A percentile compares a stretch with the other conserved stretches of the same genome.
Conservation (phyloP, 2,113 vertebrate genomes). For the Panurus biarmicus region DNA sequence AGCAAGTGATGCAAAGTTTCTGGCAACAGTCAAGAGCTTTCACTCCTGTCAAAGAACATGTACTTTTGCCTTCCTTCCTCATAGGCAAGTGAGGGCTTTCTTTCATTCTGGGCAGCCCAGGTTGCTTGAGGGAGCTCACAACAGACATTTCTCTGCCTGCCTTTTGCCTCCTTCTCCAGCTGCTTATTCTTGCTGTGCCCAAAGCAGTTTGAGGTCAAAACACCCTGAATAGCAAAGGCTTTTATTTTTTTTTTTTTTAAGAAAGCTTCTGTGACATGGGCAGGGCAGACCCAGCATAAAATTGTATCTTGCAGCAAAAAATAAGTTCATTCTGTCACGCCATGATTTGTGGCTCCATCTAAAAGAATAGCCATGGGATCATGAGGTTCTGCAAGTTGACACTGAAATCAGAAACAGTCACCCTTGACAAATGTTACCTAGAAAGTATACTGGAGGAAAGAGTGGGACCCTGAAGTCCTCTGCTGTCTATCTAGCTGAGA, state of each 20-base stretch:
- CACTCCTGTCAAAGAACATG: neutral
- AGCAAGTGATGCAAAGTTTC: neutral
- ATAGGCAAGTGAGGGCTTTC: neutral
- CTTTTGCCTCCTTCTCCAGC: neutral
- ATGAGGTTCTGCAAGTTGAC: neutral
- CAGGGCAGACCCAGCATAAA: neutral
- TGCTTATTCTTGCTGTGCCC: neutral
- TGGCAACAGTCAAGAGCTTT: neutral
- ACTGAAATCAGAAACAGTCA: neutral
- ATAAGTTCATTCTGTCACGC: neutral
- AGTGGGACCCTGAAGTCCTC: neutral
- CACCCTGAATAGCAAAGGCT: neutral
- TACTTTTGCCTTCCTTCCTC: neutral
- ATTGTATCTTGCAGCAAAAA: neutral
- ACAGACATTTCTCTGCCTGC: neutral
- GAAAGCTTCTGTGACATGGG: neutral
- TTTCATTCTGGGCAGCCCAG: neutral
- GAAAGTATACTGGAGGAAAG: neutral
- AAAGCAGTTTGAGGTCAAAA: neutral
- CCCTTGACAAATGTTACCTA: neutral
- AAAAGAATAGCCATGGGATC: neutral
- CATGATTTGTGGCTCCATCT: neutral
- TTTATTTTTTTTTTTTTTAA: neutral
- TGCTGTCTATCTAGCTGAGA: neutral
- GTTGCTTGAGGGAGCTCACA: neutral